phyloP scores from a whole-genome alignment of 2,797 vertebrate species.

The Pyrocephalus nanus region DNA sequence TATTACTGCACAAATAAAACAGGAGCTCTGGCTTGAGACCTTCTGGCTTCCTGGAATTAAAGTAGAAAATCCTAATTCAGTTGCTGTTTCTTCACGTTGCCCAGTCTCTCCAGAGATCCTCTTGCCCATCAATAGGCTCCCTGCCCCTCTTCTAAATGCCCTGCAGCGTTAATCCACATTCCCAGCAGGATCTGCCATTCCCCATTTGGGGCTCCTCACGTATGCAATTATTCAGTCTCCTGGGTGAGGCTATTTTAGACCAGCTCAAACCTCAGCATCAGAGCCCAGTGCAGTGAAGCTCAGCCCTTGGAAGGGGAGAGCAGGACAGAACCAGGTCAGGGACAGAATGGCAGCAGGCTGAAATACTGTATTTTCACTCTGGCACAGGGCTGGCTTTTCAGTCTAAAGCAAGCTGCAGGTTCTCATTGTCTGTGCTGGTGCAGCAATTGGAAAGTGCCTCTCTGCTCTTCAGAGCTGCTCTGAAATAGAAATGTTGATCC shows the following conservation, averaged over 20 bases:
- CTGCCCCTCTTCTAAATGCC: constrained; percentile 24
- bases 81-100: neutral
- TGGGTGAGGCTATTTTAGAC: constrained; percentile 38
- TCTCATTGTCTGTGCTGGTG: neutral
- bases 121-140: neutral
- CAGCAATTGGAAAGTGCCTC: neutral
- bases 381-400: neutral
- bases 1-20: neutral
- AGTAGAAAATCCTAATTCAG: constrained; percentile 4
- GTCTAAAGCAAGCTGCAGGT: neutral
- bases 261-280: constrained; percentile 13
- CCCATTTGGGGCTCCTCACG: neutral
- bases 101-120: neutral
- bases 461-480: neutral
- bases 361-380: neutral
- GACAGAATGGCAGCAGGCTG: neutral
- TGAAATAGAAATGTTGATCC: constrained; percentile 17
- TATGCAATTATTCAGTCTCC: neutral
- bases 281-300: neutral
- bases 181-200: constrained; percentile 47
- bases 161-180: constrained; percentile 36
- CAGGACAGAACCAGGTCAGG: neutral
- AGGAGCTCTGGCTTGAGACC: constrained; percentile 1
- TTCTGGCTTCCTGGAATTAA: constrained; percentile 32
- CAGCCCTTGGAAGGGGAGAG: neutral